Evolutionary conservation across 92 coral and sea anemone genomes (phyloP), one percentile per base, ranked within the genome.

Genomic region (Zoanthus solanderi): DNA sequence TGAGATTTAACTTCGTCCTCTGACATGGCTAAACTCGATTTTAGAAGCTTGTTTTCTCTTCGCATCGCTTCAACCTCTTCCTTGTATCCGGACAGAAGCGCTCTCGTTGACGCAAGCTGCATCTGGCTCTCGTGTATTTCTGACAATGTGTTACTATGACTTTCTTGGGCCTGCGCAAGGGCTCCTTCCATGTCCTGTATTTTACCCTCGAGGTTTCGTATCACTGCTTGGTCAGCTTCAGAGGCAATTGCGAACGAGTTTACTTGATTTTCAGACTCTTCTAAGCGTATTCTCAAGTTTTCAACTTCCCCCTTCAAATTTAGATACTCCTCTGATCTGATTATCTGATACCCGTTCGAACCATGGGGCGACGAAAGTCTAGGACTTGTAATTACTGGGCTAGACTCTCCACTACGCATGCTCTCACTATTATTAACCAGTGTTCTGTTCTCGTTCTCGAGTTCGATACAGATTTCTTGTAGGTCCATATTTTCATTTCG

Each of bases 201-300:
- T 83, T 95, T 97, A 84, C 90, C 93, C 81, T 92, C 97, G 18
- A 95, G 80, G 75, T 97, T 95, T 13, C 86, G 89, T 37, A 97
- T 92, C 69, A 96, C 87, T 11, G 98, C 93, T 83, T 97, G 99
- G 78, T 97, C 99, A 7, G 99, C 99, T 45, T 90, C 93, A 30
- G 97, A 87, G 48, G 97, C 97, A 0, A 95, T 92, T 75, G 91
- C 89, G 30, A 94, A 80, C 14, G 98, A 95, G 79, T 83, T 91
- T 28, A 92, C 93, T 32, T 95, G 99, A 56, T 95, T 89, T 82
- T 97, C 99, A 0, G 92, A 89, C 77, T 94, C 96, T 72, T 87
- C 96, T 34, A 97, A 88, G 37, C 96, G 93, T 16, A 87, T 68
- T 66, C 89, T 90, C 76, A 95, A 78, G 61, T 88, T 83, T 34